These are phyloP conservation scores for Drosophila flavopinicola DNA, from an alignment of 2,888 invertebrate genomes.

Conservation along the genomic window DNA sequence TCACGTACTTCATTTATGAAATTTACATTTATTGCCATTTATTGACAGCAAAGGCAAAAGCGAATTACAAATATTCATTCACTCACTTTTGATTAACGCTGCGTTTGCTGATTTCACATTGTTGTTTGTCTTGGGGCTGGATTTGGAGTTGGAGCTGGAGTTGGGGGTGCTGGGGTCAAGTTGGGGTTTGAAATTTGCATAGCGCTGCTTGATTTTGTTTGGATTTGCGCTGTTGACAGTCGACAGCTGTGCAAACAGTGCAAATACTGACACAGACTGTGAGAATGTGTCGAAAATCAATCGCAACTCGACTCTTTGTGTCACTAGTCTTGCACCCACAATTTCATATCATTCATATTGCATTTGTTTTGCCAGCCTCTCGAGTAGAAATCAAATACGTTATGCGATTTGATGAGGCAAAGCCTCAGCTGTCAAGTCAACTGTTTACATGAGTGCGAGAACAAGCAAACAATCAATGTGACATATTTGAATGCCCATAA, in stretches of 20 bases:
- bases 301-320: slow-evolving; percentile 43
- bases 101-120: slow-evolving; percentile 40
- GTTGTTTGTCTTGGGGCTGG: slow-evolving; percentile 28
- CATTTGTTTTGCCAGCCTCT: slow-evolving; percentile 29
- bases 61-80: slow-evolving; percentile 46
- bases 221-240: slow-evolving; percentile 48
- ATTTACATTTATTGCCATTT: slow-evolving; percentile 64
- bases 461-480: slow-evolving; percentile 11
- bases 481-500: slow-evolving; percentile 5
- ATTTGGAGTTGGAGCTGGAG: neutral
- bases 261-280: slow-evolving; percentile 30
- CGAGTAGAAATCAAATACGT: slow-evolving; percentile 5
- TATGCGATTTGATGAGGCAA: slow-evolving; percentile 6
- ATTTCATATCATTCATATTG: slow-evolving; percentile 29
- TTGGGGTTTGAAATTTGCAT: slow-evolving; percentile 43
- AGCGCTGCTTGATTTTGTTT: slow-evolving; percentile 55
- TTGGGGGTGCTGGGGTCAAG: neutral
- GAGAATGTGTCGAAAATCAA: slow-evolving; percentile 67
- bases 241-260: slow-evolving; percentile 48
- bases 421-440: slow-evolving; percentile 14
- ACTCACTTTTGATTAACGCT: slow-evolving; percentile 67
- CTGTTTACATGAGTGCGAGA: slow-evolving; percentile 29
- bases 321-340: slow-evolving; percentile 10
- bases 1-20: slow-evolving; percentile 66
- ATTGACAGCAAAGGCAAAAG: slow-evolving; percentile 54